Conservation (phyloP, 2,888 invertebrate species). For the Strigamia maritima region DNA sequence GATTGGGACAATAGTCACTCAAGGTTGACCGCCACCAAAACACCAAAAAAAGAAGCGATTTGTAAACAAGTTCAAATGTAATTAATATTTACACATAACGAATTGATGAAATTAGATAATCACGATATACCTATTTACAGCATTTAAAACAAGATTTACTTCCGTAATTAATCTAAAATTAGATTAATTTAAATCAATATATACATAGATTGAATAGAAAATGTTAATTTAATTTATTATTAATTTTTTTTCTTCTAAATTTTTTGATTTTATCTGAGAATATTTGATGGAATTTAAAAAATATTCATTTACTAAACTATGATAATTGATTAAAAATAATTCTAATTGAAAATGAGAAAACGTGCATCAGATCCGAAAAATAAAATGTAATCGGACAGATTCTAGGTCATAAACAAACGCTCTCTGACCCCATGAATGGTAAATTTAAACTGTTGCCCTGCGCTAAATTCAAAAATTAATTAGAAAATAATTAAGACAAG, state of each 20-base stretch:
- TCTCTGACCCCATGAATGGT: not conserved
- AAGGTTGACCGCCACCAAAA: too few species aligned
- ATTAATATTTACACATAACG: not conserved
- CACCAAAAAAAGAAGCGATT: too few species aligned
- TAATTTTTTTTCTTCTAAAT: not conserved
- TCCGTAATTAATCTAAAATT: not conserved
- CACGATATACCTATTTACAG: not conserved
- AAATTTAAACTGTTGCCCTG: not conserved
- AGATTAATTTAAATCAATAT: not conserved
- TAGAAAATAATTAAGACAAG: slow-evolving; percentile 29
- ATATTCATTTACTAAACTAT: not conserved
- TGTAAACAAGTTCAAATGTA: too few species aligned
- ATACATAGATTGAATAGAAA: not conserved
- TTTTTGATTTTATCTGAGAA: not conserved
- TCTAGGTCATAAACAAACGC: not conserved
- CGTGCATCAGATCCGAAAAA: not conserved
- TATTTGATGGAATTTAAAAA: not conserved
- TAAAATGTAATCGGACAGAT: not conserved
- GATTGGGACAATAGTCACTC: too few species aligned
- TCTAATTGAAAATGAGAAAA: not conserved
- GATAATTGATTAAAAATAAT: not conserved
- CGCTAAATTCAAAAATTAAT: slow-evolving; percentile 25
- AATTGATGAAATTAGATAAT: not conserved
- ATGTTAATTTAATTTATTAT: not conserved
- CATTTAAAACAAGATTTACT: not conserved